Percentiles rank a stretch among this genome's conserved stretches.
Evolutionary conservation across 2,888 invertebrate species (phyloP).

Genomic region (Microdon myrmicae): DNA sequence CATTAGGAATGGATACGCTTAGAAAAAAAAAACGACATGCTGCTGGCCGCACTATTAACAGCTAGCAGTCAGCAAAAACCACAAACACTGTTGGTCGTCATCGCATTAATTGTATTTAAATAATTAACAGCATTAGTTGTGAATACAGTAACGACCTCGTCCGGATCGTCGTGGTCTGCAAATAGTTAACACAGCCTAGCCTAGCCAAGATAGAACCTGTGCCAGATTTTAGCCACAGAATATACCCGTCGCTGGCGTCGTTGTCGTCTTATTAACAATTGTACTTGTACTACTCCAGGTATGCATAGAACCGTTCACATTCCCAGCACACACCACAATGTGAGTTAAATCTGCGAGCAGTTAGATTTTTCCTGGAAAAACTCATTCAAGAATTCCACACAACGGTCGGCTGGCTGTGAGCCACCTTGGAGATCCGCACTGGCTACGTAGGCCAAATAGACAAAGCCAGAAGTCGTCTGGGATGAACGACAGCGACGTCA

Average conservation of each 20-base stretch:
- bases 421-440: slow-evolving; percentile 13
- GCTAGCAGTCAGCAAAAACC: too few relatives aligned
- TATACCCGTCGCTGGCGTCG: background rate
- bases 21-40: too few relatives aligned
- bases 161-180: slow-evolving; percentile 18
- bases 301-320: slow-evolving; percentile 49
- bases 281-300: slow-evolving; percentile 44
- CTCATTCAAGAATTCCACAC: slow-evolving; percentile 51
- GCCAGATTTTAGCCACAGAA: slow-evolving; percentile 19
- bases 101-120: slow-evolving; percentile 49
- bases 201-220: slow-evolving; percentile 8
- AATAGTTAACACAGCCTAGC: slow-evolving; percentile 11
- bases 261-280: slow-evolving; percentile 27
- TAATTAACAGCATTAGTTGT: slow-evolving; percentile 40
- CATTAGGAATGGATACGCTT: too few relatives aligned
- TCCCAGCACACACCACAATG: slow-evolving; percentile 42
- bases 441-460: background rate
- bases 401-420: slow-evolving; percentile 35
- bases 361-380: slow-evolving; percentile 50
- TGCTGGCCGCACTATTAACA: too few relatives aligned
- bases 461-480: slow-evolving; percentile 20
- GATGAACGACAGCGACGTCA: slow-evolving; percentile 18
- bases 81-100: slow-evolving; percentile 23
- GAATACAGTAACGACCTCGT: slow-evolving; percentile 5
- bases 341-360: slow-evolving; percentile 40